phyloP scores from a whole-genome alignment of 2,797 vertebrate genomes.

The Rhabdomys pumilio region DNA sequence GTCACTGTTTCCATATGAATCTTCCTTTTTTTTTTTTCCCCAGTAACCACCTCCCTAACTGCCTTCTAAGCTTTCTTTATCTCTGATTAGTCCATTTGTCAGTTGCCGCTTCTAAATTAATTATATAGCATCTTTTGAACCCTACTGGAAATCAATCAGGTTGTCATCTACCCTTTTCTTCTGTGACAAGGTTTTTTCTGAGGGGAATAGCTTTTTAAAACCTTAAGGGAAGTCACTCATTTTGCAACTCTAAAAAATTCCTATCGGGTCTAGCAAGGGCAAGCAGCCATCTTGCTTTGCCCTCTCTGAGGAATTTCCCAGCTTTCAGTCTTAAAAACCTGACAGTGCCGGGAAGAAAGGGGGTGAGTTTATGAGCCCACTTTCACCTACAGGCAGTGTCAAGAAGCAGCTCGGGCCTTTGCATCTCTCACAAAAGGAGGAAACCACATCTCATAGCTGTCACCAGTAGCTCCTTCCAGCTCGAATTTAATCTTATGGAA shows the following conservation, averaged over 20 bases:
- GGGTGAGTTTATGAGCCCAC: neutral
- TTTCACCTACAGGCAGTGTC: neutral
- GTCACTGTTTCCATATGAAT: neutral
- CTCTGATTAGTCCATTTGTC: neutral
- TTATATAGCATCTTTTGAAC: slow-evolving; percentile 2
- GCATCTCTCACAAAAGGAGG: slow-evolving; percentile 32
- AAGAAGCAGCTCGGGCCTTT: neutral
- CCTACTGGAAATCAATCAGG: neutral
- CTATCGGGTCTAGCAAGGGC: neutral
- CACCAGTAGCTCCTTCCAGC: neutral
- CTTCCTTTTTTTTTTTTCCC: neutral
- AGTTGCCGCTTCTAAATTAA: neutral
- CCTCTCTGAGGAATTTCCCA: neutral
- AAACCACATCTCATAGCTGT: slow-evolving; percentile 28
- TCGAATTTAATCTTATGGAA: neutral
- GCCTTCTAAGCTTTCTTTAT: slow-evolving; percentile 16
- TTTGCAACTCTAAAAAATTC: neutral
- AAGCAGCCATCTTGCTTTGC: neutral
- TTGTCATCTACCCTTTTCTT: neutral
- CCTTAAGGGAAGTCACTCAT: neutral
- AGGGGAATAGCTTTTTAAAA: neutral
- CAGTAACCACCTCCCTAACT: neutral
- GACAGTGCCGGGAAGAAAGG: neutral
- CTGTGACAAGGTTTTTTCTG: slow-evolving; percentile 4
- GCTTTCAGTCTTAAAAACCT: neutral